A percentile compares a stretch with the other conserved stretches of the same genome.
Evolutionary conservation across 2,113 vertebrate species (phyloP).

Genomic region (Tinamus guttatus): DNA sequence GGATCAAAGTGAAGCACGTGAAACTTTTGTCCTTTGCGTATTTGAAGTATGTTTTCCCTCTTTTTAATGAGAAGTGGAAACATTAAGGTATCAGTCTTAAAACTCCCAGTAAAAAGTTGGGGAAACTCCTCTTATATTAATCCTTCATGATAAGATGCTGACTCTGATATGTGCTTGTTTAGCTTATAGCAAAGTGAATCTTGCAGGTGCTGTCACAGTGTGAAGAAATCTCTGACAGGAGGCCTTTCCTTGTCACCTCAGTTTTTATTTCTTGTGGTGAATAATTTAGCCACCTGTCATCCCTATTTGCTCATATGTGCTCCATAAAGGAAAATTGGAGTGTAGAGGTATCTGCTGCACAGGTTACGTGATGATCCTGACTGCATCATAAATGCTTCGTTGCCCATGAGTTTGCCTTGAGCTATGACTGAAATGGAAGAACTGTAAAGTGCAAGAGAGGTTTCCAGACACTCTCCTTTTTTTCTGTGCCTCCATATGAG

Average conservation of each 20-base stretch:
- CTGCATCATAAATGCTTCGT: not conserved
- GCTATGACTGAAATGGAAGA: not conserved
- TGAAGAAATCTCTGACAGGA: not conserved
- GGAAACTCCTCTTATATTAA: not conserved
- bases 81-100: not conserved
- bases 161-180: not conserved
- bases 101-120: not conserved
- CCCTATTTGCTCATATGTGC: not conserved
- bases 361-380: not conserved
- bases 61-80: not conserved
- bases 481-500: not conserved
- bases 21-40: not conserved
- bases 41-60: not conserved
- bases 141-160: not conserved
- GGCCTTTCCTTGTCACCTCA: not conserved
- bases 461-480: not conserved
- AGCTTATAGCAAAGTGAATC: not conserved
- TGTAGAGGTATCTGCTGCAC: not conserved
- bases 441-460: rapidly evolving
- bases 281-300: not conserved
- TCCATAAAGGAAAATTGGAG: not conserved
- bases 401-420: not conserved
- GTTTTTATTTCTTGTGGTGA: not conserved
- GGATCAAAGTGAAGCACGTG: not conserved
- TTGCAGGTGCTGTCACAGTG: not conserved